A percentile compares a stretch with the other conserved stretches of the same genome.
Conservation (phyloP, 2,888 invertebrate genomes). For the Holacanthella duospinosa region DNA sequence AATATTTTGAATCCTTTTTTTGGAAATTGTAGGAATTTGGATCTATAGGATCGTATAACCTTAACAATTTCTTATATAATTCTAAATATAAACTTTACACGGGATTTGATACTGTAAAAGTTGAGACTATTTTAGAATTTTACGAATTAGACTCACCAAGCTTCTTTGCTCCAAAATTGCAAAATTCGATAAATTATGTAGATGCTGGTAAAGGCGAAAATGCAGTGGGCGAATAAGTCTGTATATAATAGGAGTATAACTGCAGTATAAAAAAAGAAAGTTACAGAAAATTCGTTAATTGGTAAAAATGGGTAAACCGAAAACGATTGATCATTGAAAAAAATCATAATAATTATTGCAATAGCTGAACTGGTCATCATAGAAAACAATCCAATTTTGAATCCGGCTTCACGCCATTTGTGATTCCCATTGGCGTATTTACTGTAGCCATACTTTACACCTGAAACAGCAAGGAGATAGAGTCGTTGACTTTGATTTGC, state of each 20-base stretch:
- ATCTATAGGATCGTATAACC: too few species aligned
- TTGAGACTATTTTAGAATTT: too few species aligned
- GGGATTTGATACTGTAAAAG: too few species aligned
- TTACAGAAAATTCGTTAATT: background rate
- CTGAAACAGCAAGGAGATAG: background rate
- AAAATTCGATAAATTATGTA: background rate
- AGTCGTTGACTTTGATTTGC: too few species aligned
- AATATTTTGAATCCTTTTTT: too few species aligned
- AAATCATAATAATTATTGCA: background rate
- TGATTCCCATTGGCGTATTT: background rate
- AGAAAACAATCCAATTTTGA: background rate
- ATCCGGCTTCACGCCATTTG: background rate
- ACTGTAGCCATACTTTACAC: too few species aligned
- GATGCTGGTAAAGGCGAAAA: background rate
- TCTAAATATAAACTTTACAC: too few species aligned
- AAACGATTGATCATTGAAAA: background rate
- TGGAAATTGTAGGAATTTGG: too few species aligned
- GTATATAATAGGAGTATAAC: background rate
- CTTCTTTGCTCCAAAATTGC: background rate
- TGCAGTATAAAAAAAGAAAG: background rate
- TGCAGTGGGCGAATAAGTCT: background rate
- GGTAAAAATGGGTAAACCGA: background rate
- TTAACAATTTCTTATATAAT: too few species aligned
- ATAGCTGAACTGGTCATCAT: background rate
- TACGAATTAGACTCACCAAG: background rate